Percentiles rank a stretch among this genome's conserved stretches.
phyloP scores from a whole-genome alignment of 2,888 invertebrate species.

The Pegoplata infirma region DNA sequence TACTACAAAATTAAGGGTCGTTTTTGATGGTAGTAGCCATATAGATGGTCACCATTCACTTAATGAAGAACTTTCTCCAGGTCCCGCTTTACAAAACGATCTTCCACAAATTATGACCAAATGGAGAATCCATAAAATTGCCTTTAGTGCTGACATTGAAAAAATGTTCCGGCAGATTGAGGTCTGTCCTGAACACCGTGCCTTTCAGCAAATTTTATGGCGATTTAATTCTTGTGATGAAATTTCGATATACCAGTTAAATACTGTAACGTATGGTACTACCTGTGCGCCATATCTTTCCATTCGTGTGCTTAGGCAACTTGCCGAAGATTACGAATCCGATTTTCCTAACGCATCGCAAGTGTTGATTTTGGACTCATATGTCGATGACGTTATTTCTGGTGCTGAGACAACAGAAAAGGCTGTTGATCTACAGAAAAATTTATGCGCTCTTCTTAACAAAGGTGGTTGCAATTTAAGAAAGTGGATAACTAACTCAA shows the following conservation, averaged over 20 bases:
- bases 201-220: slow-evolving; percentile 56
- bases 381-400: too few species aligned
- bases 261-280: too few species aligned
- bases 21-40: too few species aligned
- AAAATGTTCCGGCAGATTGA: slow-evolving; percentile 47
- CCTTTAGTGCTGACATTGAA: neutral
- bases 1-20: too few species aligned
- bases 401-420: slow-evolving; percentile 24
- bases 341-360: neutral
- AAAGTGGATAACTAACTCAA: too few species aligned
- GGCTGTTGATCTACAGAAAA: slow-evolving; percentile 26
- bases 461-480: slow-evolving; percentile 29
- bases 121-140: slow-evolving; percentile 11
- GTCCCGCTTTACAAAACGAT: too few species aligned
- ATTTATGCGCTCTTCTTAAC: slow-evolving; percentile 29
- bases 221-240: slow-evolving; percentile 1
- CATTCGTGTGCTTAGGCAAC: neutral
- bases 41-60: too few species aligned
- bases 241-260: slow-evolving; percentile 47
- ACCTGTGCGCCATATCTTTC: slow-evolving; percentile 37
- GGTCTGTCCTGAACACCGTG: slow-evolving; percentile 21
- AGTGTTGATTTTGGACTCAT: neutral
- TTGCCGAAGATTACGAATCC: neutral
- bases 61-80: too few species aligned
- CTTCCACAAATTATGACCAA: neutral